Base-by-base conservation (phyloP, 1,140 invertebrate genomes). In the Neuroterus valhalla region DNA sequence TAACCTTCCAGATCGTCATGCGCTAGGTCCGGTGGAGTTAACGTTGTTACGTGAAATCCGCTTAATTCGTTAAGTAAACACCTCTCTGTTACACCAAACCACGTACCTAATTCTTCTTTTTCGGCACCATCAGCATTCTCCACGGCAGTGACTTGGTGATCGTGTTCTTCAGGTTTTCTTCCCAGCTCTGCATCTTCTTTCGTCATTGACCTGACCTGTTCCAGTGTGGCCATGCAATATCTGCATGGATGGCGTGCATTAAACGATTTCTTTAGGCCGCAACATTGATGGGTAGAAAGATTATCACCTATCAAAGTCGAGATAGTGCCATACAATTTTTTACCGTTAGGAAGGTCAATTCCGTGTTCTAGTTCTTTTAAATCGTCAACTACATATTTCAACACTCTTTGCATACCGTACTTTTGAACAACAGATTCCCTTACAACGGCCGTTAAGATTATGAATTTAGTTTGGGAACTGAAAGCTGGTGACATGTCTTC, bases 1-100 rank as follows among this genome's bases (percentile, higher is more conserved):
- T 71, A 55, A 12, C 72, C 76, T 43, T 74, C 62, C 2, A 74
- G 19, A 14, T 71, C 10, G n/a, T 77, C 72, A 15, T 77, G 76
- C 66, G 69, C 69, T 26, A 66, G 38, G 45, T 78, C 76, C 26
- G 52, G 23, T 31, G 52, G 52, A 15, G 10, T 12, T 15, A 26
- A 62, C 3, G 1, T 62, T 62, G 21, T 31, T 4, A 15, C 11
- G 12, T 62, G 55, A 8, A 62, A 62, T 4, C 12, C 55, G 5
- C 11, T 15, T 8, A 62, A n/a, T 26, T 62, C 26, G 31, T 62
- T 62, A n/a, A 62, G 12, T 3, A 62, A 23, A 62, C 55, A 31
- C 6, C 23, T 31, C 15, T 31, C 55, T n/a, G 6, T n/a, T n/a
- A 62, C 31, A n/a, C 12, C 5, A 8, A n/a, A 62, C 12, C 1